Conservation (phyloP, 2,888 invertebrate genomes). For the Galeopsomyia nigrocyanea region DNA sequence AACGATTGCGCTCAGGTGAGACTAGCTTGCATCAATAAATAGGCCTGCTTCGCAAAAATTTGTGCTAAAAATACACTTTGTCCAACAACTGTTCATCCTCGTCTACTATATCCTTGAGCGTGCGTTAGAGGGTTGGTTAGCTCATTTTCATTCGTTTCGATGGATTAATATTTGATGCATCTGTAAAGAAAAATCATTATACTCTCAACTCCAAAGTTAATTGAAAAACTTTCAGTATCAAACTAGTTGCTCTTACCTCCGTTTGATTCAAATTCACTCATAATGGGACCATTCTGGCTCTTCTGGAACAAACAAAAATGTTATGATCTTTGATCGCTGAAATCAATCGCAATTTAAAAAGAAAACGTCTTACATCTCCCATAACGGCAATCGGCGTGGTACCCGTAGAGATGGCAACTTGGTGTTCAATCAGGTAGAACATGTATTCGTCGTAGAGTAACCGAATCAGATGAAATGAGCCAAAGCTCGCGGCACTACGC, state of each 20-base stretch:
- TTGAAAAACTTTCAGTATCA: slow-evolving; percentile 11
- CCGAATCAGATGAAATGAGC: slow-evolving; percentile 97
- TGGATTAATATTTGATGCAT: slow-evolving; percentile 61
- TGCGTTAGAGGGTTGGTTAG: slow-evolving; percentile 59
- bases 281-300: slow-evolving; percentile 64
- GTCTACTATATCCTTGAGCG: slow-evolving; percentile 31
- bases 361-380: slow-evolving; percentile 72
- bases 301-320: slow-evolving; percentile 56
- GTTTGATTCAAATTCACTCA: slow-evolving; percentile 63
- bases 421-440: slow-evolving; percentile 97
- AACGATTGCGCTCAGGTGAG: slow-evolving; percentile 61
- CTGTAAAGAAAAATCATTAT: slow-evolving; percentile 53
- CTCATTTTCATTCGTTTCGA: slow-evolving; percentile 66
- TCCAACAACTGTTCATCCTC: slow-evolving; percentile 44
- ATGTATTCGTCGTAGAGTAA: slow-evolving; percentile 99
- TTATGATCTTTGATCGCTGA: neutral
- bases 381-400: slow-evolving; percentile 97
- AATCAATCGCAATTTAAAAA: neutral
- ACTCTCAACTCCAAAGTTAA: slow-evolving; percentile 8
- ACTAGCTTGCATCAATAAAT: slow-evolving; percentile 61
- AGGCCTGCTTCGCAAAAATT: slow-evolving; percentile 61
- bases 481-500: slow-evolving; percentile 97
- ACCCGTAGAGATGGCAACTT: slow-evolving; percentile 91
- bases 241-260: slow-evolving; percentile 61
- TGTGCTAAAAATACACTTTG: slow-evolving; percentile 51